phyloP scores from a whole-genome alignment of 92 coral and sea anemone species.

The Umimayanthus chanpuru region DNA sequence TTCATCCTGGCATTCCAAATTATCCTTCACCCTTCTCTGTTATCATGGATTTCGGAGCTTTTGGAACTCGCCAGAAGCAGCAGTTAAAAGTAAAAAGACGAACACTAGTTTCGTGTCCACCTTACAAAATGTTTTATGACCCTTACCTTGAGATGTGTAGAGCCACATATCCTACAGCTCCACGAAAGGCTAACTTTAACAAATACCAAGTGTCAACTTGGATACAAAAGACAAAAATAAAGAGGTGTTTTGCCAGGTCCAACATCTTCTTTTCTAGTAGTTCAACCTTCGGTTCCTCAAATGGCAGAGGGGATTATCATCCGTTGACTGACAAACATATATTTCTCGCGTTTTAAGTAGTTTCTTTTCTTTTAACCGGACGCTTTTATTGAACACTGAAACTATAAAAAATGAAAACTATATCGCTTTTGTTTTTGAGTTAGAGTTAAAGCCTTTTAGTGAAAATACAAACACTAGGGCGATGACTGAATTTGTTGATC shows the following conservation, averaged over 20 bases:
- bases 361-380: background rate
- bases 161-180: background rate
- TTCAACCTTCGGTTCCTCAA: background rate
- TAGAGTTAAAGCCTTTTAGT: background rate
- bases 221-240: background rate
- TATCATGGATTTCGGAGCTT: background rate
- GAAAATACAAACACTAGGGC: background rate
- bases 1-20: background rate
- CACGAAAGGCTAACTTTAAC: background rate
- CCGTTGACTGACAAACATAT: background rate
- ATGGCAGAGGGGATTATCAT: background rate
- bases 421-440: background rate
- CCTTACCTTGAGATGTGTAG: slow-evolving; percentile 3
- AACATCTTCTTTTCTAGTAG: background rate
- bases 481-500: background rate
- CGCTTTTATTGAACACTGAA: background rate
- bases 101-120: background rate
- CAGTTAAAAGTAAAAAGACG: background rate
- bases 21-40: background rate
- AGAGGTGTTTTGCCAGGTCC: background rate
- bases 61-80: background rate
- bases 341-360: background rate
- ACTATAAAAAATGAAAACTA: background rate
- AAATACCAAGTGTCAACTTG: slow-evolving; percentile 1
- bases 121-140: background rate